Base-by-base conservation (phyloP, 2,888 invertebrate species). In the Tridacna crocea region DNA sequence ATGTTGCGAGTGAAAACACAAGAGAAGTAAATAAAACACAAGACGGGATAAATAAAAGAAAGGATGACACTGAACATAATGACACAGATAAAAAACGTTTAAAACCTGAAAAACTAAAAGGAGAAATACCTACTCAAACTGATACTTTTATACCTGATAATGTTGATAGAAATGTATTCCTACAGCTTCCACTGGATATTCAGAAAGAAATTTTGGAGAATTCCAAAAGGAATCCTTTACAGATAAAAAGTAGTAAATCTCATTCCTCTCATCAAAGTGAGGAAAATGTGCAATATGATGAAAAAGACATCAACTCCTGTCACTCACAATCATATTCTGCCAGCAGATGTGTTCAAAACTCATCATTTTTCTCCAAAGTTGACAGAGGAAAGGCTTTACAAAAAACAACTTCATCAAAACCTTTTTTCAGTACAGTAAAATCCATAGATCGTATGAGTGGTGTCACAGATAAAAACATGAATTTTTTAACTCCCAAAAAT, bases 101-200 rank as follows among this genome's bases (percentile, higher is more conserved):
- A 26, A 70, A 70, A 51, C 26, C 48, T 24, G 11, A 47, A 24
- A 27, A 19, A 15, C 0, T 51, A 12, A 51, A 2, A n/a, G 22
- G 19, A 22, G 22, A 24, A 24, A n/a, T 4, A 19, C 1, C 19
- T 47, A n/a, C 19, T 10, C 46, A 70, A 17, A 3, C 24, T 13
- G 22, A 26, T 17, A 15, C 10, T 47, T 47, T 51, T 15, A 68
- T 74, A 19, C 90, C 89, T 10, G 55, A 75, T 58, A 78, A 84
- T 63, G 80, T 92, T 47, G 91, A 90, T 68, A 77, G 79, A 36
- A 87, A 85, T 8, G 89, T 92, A 26, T 92, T 92, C 79, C 12
- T 27, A 26, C 72, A 80, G 13, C 81, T 92, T 22, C 92, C 92
- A 24, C 55, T 82, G 24, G 90, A 90, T 13, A 90, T 92, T 55